A percentile compares a stretch with the other conserved stretches of the same genome.
Conservation (phyloP, 2,888 invertebrate species). For the Idaea dimidiata region DNA sequence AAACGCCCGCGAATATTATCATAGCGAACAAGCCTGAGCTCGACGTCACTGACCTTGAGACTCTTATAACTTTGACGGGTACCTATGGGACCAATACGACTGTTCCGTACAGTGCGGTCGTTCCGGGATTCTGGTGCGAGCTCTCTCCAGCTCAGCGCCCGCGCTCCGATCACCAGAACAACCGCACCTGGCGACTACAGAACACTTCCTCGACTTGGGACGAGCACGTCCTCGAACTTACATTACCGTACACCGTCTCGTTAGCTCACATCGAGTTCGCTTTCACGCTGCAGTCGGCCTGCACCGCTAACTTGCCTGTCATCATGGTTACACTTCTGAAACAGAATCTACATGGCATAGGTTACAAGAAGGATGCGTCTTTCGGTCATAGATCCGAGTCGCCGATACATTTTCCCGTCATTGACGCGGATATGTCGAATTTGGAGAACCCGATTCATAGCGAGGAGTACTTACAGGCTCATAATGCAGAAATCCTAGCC, state of each 20-base stretch:
- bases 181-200: slow-evolving; percentile 93
- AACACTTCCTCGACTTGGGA: slow-evolving; percentile 95
- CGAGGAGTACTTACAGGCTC: slow-evolving; percentile 90
- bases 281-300: slow-evolving; percentile 89
- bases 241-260: slow-evolving; percentile 88
- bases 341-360: slow-evolving; percentile 81
- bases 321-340: slow-evolving; percentile 86
- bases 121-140: slow-evolving; percentile 96
- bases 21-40: slow-evolving; percentile 82
- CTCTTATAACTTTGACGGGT: slow-evolving; percentile 87
- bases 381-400: slow-evolving; percentile 65
- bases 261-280: slow-evolving; percentile 95
- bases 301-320: slow-evolving; percentile 87
- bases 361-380: slow-evolving; percentile 75
- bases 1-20: slow-evolving; percentile 56
- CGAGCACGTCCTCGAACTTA: slow-evolving; percentile 94
- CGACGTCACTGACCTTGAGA: slow-evolving; percentile 82
- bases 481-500: slow-evolving; percentile 94
- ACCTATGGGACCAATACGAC: slow-evolving; percentile 83
- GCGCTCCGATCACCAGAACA: slow-evolving; percentile 92
- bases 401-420: slow-evolving; percentile 61
- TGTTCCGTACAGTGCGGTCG: slow-evolving; percentile 89
- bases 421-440: slow-evolving; percentile 60
- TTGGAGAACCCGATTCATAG: slow-evolving; percentile 88
- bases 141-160: slow-evolving; percentile 95